Base-by-base conservation (phyloP, 53 echinoderm and acorn worm species). In the Henricia sp. region DNA sequence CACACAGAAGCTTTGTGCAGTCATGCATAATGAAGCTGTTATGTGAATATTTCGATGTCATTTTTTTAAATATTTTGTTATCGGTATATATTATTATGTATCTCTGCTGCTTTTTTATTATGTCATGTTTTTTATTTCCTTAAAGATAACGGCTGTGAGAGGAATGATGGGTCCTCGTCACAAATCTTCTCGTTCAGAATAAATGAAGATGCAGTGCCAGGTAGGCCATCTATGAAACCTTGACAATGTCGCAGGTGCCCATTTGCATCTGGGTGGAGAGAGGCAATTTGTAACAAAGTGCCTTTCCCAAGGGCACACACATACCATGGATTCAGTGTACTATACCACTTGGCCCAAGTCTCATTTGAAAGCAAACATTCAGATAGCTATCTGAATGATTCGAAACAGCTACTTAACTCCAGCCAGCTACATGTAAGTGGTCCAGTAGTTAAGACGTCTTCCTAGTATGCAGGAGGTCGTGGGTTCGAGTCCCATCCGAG, bases 181-280 rank as follows among this genome's bases (percentile, higher is more conserved):
- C 25, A 70, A 16, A 70, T 70, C 44, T 27, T 70, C 21, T 27
- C 44, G 14, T 70, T 37, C 38, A 44, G 70, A 13, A 25, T 70
- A 1, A 43, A 46, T 1, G 70, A 70, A 11, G 70, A 70, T 44
- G 70, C 70, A 16, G 14, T 28, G 13, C 43, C 70, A 70, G 43
- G 70, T 70, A 24, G n/a, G 70, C n/a, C 17, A 19, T 8, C 8
- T 46, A 46, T 46, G 14, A 14, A 8, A 46, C 8, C 8, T 46
- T 46, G 8, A 46, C 14, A 46, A 46, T 46, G 14, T 14, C 8
- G 8, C 8, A 10, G 8, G 48, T 8, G 14, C n/a, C n/a, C n/a
- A n/a, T n/a, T n/a, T n/a, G n/a, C n/a, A n/a, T n/a, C n/a, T n/a
- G n/a, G n/a, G 21, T 8, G 5, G 5, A n/a, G 20, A 9, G 54